Evolutionary conservation across 1,140 invertebrate genomes (phyloP).

Genomic region (Papilio machaon): DNA sequence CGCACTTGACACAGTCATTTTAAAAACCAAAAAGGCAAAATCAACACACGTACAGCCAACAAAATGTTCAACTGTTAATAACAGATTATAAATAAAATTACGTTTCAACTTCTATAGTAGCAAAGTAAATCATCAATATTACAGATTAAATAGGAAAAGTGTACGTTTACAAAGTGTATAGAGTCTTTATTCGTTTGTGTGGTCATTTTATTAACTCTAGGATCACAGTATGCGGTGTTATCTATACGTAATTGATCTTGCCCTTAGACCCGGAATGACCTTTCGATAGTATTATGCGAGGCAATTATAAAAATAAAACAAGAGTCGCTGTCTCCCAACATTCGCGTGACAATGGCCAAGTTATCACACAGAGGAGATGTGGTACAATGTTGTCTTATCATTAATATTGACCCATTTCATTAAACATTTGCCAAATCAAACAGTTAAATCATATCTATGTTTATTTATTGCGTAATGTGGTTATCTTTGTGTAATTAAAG

Average conservation of each 20-base stretch:
- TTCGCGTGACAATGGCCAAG: conserved; percentile 24
- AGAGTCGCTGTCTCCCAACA: conserved; percentile 2
- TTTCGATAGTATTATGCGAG: conserved; percentile 7
- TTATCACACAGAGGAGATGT: conserved; percentile 6
- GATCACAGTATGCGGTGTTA: conserved; percentile 29
- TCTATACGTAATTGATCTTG: conserved; percentile 16
- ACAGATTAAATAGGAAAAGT: conserved; percentile 3
- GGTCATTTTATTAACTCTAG: background rate
- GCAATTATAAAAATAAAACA: conserved; percentile 35
- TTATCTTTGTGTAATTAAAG: background rate
- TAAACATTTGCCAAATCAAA: conserved; percentile 18
- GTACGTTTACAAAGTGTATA: background rate
- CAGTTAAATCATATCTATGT: background rate
- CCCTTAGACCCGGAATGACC: conserved; percentile 9
- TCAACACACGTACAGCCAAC: conserved; percentile 22
- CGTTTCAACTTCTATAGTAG: conserved; percentile 13
- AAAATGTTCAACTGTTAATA: conserved; percentile 10
- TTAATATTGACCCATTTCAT: conserved; percentile 20
- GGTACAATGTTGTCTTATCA: conserved; percentile 17
- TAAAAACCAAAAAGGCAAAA: conserved; percentile 20
- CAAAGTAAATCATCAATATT: background rate
- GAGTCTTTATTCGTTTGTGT: conserved; percentile 8
- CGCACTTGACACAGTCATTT: background rate
- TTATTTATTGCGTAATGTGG: background rate
- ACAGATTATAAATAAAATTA: conserved; percentile 25